Evolutionary conservation across 1,140 invertebrate species (phyloP), one percentile per base, ranked within the genome.

Genomic region (Cydia amplana): DNA sequence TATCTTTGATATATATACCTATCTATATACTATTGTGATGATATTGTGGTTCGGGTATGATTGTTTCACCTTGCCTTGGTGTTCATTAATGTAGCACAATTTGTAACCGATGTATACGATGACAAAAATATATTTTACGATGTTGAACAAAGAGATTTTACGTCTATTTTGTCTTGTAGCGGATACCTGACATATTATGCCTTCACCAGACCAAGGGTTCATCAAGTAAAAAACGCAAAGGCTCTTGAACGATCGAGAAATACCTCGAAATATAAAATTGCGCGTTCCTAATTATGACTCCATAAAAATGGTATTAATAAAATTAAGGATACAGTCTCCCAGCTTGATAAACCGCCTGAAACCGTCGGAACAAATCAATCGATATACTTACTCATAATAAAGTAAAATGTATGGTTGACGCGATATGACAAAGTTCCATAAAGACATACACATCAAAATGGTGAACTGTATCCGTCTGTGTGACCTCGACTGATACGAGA

Each of bases 41-140:
- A 79, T 82, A 85, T 86, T 83, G 80, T 80, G 79, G 82, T 77
- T 78, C 78, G 78, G 78, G 86, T 89, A 88, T 87, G 82, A 83
- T 90, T 87, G 82, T 84, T 83, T 91, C 87, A 91, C 89, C 87
- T 89, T 91, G 91, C 91, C 90, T 91, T 92, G 86, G 90, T 92
- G 91, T 92, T 91, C 87, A 88, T 75, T 89, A 87, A 84, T 83
- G 85, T 91, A 91, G 91, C 91, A 93, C 91, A 93, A 92, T 87
- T 87, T 90, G 91, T 89, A 93, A 93, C 90, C 91, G 82, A 93
- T 90, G 91, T 93, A 93, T 93, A 93, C 91, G 91, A 92, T 83
- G 75, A 89, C 85, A 82, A 87, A 87, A 90, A 91, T 89, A 90
- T 93, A 93, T 93, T 93, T 91, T 93, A 93, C 89, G 89, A 86